Base-by-base conservation (phyloP, 2,888 invertebrate genomes). In the Noctua pronuba region DNA sequence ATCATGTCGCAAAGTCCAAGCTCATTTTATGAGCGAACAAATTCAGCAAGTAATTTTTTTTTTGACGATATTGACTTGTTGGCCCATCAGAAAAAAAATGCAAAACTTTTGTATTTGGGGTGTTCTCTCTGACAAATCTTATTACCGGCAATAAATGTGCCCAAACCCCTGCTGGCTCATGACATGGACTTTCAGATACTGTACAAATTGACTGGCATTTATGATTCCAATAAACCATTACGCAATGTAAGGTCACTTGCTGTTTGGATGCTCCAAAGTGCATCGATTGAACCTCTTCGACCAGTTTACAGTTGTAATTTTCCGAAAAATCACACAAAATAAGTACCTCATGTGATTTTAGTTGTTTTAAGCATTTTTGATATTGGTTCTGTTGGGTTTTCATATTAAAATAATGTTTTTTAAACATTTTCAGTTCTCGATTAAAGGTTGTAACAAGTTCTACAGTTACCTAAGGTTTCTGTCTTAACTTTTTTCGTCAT, bases 251-350 rank as follows among this genome's bases (percentile, higher is more conserved):
- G 13, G 73, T 73, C 24, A 73, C 49, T 31, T 60, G 46, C 46
- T 73, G 73, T 24, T 62, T 73, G 28, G 73, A 73, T 60, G 73
- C 73, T n/a, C 73, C 64, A 21, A 73, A 73, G 35, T 73, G 73
- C 67, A 67, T 67, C 67, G 67, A 67, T 28, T 67, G 67, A 67
- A 67, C 28, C 67, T 67, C 64, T 21, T 67, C 67, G 28, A n/a
- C 24, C 67, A 67, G 21, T 67, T 46, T 46, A 11, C 28, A 28
- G 67, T 67, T 67, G 10, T 67, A 67, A 46, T 44, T 46, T 67
- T 44, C 44, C 3, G 28, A 67, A 67, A 11, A 46, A 46, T 67
- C 67, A 67, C 35, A 35, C 35, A 35, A 35, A 3, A 35, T 35
- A 35, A 35, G 35, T 35, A 35, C 35, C 35, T 35, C 35, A 35